phyloP scores from a whole-genome alignment of 2,888 invertebrate genomes.

The Drosophila anomelani region DNA sequence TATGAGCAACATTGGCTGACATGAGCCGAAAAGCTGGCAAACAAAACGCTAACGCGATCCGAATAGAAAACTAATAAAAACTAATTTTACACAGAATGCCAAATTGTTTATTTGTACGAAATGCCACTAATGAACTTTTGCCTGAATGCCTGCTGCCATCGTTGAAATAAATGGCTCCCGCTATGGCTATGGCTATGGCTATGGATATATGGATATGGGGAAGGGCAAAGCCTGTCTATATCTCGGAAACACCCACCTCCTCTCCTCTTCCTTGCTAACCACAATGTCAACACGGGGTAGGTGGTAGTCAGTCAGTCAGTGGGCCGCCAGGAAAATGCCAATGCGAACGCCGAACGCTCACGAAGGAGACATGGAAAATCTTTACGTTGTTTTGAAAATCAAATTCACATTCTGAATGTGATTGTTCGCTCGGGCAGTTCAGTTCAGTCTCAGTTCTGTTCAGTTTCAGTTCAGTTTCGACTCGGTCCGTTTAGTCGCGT shows the following conservation, averaged over 20 bases:
- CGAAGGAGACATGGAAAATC: constrained; percentile 44
- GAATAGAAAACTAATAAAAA: constrained; percentile 65
- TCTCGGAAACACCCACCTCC: constrained; percentile 11
- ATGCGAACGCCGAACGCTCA: constrained; percentile 4
- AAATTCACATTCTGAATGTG: constrained; percentile 66
- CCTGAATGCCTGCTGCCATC: constrained; percentile 16
- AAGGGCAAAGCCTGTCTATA: constrained; percentile 30
- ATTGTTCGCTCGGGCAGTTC: constrained; percentile 36
- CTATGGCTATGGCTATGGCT: constrained; percentile 5
- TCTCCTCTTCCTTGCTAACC: constrained; percentile 15
- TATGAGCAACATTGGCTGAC: constrained; percentile 47
- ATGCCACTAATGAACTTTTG: constrained; percentile 60
- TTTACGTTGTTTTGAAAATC: constrained; percentile 43
- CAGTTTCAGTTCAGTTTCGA: constrained; percentile 28
- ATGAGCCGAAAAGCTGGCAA: constrained; percentile 54
- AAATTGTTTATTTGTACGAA: constrained; percentile 67
- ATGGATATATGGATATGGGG: constrained; percentile 44
- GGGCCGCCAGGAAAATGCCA: constrained; percentile 44
- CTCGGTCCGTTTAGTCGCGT: constrained; percentile 59
- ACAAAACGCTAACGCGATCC: constrained; percentile 33
- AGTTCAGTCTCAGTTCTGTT: constrained; percentile 21
- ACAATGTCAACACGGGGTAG: constrained; percentile 42
- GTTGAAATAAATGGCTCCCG: constrained; percentile 17
- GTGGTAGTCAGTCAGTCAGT: constrained; percentile 5
- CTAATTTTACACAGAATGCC: constrained; percentile 63